Conservation (phyloP, 2,888 invertebrate species). For the Dorcus parallelipipedus region DNA sequence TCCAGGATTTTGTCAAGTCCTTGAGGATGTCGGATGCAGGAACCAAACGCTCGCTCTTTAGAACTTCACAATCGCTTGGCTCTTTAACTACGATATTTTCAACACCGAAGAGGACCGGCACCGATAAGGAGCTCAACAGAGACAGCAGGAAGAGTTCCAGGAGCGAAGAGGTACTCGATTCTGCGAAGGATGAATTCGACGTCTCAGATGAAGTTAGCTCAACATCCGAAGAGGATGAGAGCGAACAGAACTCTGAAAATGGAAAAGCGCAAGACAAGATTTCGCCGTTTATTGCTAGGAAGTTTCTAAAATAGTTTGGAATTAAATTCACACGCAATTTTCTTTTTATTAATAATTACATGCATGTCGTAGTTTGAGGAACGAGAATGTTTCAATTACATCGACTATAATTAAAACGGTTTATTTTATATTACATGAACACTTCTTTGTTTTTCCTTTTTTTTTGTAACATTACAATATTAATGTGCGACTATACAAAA, state of each 20-base stretch:
- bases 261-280: slow-evolving; percentile 13
- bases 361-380: too few relatives aligned
- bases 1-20: slow-evolving; percentile 63
- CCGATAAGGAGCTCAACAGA: slow-evolving; percentile 19
- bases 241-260: slow-evolving; percentile 10
- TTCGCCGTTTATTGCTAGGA: slow-evolving; percentile 30
- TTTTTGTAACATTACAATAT: too few relatives aligned
- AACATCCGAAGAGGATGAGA: slow-evolving; percentile 24
- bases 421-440: too few relatives aligned
- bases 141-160: slow-evolving; percentile 16
- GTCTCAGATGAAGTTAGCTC: slow-evolving; percentile 10
- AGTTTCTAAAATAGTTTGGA: slow-evolving; percentile 29
- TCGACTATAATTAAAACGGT: too few relatives aligned
- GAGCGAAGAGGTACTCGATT: slow-evolving; percentile 36
- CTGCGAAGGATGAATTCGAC: slow-evolving; percentile 15
- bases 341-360: background rate
- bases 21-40: slow-evolving; percentile 52
- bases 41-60: slow-evolving; percentile 33
- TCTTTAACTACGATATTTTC: slow-evolving; percentile 41
- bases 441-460: too few relatives aligned
- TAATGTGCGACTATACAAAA: too few relatives aligned
- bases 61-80: slow-evolving; percentile 39
- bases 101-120: slow-evolving; percentile 29
- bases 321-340: background rate
- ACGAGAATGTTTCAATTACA: too few relatives aligned